phyloP scores from a whole-genome alignment of 2,113 vertebrate species.

The Brachyistius frenatus region DNA sequence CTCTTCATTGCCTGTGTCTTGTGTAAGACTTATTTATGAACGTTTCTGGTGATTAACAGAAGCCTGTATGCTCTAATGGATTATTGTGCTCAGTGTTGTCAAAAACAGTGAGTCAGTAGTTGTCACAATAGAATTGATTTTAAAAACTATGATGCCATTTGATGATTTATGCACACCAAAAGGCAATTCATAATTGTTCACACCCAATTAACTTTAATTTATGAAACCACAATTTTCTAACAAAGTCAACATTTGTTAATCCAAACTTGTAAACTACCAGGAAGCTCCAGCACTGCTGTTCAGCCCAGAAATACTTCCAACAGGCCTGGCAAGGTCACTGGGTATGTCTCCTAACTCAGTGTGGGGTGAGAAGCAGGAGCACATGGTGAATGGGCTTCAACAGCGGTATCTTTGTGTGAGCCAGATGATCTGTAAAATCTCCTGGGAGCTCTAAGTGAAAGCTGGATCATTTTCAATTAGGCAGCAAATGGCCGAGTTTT shows the following conservation, averaged over 20 bases:
- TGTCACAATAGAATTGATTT: neutral
- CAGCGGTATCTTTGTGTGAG: constrained; percentile 64
- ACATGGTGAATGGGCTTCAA: constrained; percentile 52
- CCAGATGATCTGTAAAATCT: constrained; percentile 65
- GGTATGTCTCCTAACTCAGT: constrained; percentile 11
- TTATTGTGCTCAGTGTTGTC: neutral
- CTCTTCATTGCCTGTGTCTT: neutral
- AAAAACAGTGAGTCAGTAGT: neutral
- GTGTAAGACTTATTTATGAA: neutral
- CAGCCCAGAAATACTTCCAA: constrained; percentile 32
- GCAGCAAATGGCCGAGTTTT: constrained; percentile 46
- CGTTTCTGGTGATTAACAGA: neutral
- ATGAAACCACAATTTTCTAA: neutral
- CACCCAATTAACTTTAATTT: neutral
- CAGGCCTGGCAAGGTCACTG: constrained; percentile 24
- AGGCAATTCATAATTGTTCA: too few relatives aligned
- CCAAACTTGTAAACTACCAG: neutral
- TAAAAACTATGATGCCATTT: neutral
- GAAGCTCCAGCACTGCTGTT: constrained; percentile 13
- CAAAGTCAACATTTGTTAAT: neutral
- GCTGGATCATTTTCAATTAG: constrained; percentile 68
- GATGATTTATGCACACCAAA: neutral
- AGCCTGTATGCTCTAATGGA: neutral
- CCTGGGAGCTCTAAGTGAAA: constrained; percentile 54
- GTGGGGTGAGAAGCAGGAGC: constrained; percentile 50